These are phyloP conservation scores for Tipula helvola DNA, from an alignment of 2,888 invertebrate species.

Conservation along the genomic window DNA sequence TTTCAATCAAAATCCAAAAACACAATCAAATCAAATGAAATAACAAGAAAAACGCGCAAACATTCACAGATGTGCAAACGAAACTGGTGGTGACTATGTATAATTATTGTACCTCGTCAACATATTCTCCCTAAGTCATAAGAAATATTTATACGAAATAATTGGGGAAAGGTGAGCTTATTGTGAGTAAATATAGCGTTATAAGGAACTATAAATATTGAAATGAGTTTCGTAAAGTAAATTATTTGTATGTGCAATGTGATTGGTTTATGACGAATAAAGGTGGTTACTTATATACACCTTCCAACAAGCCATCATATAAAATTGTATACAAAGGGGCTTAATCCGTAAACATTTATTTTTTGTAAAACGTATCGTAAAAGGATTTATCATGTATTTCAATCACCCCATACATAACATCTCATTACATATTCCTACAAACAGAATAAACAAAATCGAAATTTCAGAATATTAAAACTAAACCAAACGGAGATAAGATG, in stretches of 20 bases:
- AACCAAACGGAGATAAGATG: not conserved
- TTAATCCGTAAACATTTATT: not conserved
- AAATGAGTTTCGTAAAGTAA: not conserved
- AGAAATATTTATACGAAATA: not conserved
- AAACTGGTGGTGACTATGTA: not conserved
- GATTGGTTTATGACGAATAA: not conserved
- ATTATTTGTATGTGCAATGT: not conserved
- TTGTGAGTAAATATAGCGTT: not conserved
- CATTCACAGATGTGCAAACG: not conserved
- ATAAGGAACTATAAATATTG: not conserved
- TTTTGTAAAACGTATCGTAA: not conserved
- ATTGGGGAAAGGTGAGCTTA: not conserved
- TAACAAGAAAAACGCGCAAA: not conserved
- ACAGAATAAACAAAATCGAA: not conserved
- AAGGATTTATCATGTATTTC: not conserved
- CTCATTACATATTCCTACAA: not conserved
- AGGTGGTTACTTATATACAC: not conserved
- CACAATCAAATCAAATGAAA: not conserved
- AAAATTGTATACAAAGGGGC: not conserved
- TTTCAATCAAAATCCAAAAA: not conserved
- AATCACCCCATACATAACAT: not conserved
- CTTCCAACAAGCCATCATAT: not conserved
- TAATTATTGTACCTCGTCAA: not conserved
- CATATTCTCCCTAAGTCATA: not conserved
- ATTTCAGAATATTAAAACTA: not conserved